Evolutionary conservation across 2,797 vertebrate species (phyloP), one percentile per base, ranked within the genome.

Genomic region (Hydrocynus forskahlii): DNA sequence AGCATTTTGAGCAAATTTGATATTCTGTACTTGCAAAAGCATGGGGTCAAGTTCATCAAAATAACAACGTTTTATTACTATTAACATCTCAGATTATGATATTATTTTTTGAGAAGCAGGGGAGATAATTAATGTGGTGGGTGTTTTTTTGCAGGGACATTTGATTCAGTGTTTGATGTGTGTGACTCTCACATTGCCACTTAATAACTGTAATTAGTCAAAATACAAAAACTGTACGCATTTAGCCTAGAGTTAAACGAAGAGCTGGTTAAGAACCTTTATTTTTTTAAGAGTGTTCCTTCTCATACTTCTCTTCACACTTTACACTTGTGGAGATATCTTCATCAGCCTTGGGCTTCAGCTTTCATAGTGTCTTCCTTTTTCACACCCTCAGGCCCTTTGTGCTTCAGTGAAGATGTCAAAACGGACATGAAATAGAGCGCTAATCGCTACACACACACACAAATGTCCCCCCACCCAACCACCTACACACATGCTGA

Each of bases 401-500:
- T 50, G 21, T 66, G 63, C 81, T 78, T 72, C 64, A 73, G 63
- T 82, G 45, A 73, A 78, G 75, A 82, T 73, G 73, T 78, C 62
- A 78, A 17, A 73, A 43, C 19, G 73, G 69, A 78, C 76, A 74
- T 48, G 71, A 21, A 50, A 68, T 69, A 50, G 75, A 62, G 72
- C 48, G 35, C 70, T 59, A 59, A 59, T 74, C 43, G 59, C 62
- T 43, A 67, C 60, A 62, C 59, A 6, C 59, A 6, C 12, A 13
- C 59, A 62, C 59, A 25, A 17, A 62, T 21, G 21, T 10, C 2
- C 59, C 23, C 12, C 2, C 9, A 23, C 57, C n/a, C 57, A 21
- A 7, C n/a, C 60, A 62, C 60, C 10, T 17, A 62, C 60, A 62
- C 60, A 13, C 60, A 62, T 14, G 13, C 64, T 67, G 14, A 48